Conservation (phyloP, 1,140 invertebrate genomes). For the Riptortus pedestris region DNA sequence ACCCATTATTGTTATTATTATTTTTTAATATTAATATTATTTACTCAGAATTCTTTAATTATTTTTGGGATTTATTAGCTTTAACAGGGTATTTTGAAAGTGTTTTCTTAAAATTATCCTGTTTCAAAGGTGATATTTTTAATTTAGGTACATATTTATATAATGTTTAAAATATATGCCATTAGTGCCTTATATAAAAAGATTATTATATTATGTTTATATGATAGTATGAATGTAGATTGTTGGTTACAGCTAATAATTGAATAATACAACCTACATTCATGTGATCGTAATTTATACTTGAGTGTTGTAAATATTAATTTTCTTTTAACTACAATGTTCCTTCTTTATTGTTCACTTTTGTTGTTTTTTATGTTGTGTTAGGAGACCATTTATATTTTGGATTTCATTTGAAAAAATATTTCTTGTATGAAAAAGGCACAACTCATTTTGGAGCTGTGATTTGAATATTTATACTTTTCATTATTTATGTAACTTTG, state of each 20-base stretch:
- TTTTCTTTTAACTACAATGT: background rate
- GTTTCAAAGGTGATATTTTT: slow-evolving; percentile 10
- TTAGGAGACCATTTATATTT: slow-evolving; percentile 7
- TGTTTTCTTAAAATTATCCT: background rate
- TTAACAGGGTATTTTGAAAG: slow-evolving; percentile 9
- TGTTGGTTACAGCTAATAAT: background rate
- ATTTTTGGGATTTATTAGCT: background rate
- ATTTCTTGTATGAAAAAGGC: background rate
- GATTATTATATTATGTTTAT: background rate
- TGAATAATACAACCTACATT: background rate
- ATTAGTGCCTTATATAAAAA: slow-evolving; percentile 12
- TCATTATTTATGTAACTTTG: background rate
- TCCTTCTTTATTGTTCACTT: background rate
- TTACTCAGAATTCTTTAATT: background rate
- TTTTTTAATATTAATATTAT: background rate
- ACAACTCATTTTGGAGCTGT: background rate
- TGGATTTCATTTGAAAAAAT: slow-evolving; percentile 1
- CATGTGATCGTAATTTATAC: background rate
- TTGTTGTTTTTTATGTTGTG: background rate
- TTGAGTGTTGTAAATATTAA: background rate
- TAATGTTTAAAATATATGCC: slow-evolving; percentile 11
- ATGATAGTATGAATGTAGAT: background rate
- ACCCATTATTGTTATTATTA: background rate
- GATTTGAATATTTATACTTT: background rate
- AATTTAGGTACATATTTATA: slow-evolving; percentile 9